These are phyloP conservation scores for Pristis pectinata DNA, from an alignment of 2,797 vertebrate genomes.

Conservation along the genomic window DNA sequence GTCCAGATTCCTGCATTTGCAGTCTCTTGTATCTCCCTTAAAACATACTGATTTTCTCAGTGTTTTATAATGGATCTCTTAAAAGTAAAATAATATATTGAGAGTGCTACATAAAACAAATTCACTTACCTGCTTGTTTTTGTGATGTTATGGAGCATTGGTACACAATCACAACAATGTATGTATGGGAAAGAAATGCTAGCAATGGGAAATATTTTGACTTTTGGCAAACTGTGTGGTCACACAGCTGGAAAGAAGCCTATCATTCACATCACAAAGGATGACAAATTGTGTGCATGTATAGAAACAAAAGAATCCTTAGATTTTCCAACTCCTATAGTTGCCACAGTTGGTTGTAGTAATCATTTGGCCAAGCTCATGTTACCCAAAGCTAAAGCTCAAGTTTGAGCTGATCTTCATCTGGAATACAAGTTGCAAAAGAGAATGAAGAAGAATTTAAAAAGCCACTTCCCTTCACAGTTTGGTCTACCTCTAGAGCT, in stretches of 20 bases:
- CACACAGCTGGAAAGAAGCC: conserved; percentile 61
- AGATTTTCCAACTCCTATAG: conserved; percentile 64
- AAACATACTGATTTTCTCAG: neutral
- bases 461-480: neutral
- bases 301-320: conserved; percentile 57
- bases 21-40: no score
- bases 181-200: neutral
- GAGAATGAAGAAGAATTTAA: neutral
- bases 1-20: no score
- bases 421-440: neutral
- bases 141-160: neutral
- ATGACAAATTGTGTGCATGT: conserved; percentile 60
- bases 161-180: neutral
- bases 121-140: neutral
- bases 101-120: neutral
- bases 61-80: neutral
- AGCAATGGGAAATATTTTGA: neutral
- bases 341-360: conserved; percentile 61
- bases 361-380: conserved; percentile 70
- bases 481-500: neutral
- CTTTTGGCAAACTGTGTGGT: conserved; percentile 39
- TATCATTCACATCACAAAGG: conserved; percentile 65
- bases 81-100: neutral
- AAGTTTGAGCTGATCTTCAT: neutral
- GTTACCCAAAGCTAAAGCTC: conserved; percentile 43